phyloP scores from a whole-genome alignment of 2,113 vertebrate genomes.

The Laterallus jamaicensis region DNA sequence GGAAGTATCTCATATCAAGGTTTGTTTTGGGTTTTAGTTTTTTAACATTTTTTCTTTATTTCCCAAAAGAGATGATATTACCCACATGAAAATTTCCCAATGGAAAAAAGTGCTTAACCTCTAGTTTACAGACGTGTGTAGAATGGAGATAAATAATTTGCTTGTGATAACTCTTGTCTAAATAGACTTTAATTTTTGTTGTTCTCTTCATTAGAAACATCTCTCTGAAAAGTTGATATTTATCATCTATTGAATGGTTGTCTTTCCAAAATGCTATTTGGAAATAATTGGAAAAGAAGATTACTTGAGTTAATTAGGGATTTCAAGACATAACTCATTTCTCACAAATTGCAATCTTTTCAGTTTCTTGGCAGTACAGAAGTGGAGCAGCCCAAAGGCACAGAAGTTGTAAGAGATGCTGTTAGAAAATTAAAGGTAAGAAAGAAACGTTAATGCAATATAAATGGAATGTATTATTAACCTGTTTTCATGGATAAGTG shows the following conservation, averaged over 20 bases:
- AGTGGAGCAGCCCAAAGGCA: constrained; percentile 97
- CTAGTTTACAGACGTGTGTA: neutral
- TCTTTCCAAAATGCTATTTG: neutral
- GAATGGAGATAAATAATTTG: neutral
- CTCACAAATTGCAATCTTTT: constrained; percentile 50
- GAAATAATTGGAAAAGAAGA: neutral
- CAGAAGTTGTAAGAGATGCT: constrained; percentile 94
- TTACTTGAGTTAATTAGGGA: neutral
- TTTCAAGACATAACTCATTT: neutral
- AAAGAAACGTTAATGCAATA: constrained; percentile 27
- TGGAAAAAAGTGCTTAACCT: neutral
- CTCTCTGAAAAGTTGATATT: neutral
- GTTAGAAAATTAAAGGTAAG: constrained; percentile 96
- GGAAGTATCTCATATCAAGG: neutral
- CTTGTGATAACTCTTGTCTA: neutral
- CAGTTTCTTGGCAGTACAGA: constrained; percentile 97
- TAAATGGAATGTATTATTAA: neutral
- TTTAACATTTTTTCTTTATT: neutral
- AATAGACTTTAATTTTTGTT: neutral
- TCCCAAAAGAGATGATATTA: neutral
- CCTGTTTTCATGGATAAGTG: neutral
- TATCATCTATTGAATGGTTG: neutral
- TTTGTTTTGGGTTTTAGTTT: no score
- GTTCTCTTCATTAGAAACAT: neutral
- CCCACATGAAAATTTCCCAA: neutral